phyloP scores from a whole-genome alignment of 2,888 invertebrate genomes.

The Tillus elongatus region DNA sequence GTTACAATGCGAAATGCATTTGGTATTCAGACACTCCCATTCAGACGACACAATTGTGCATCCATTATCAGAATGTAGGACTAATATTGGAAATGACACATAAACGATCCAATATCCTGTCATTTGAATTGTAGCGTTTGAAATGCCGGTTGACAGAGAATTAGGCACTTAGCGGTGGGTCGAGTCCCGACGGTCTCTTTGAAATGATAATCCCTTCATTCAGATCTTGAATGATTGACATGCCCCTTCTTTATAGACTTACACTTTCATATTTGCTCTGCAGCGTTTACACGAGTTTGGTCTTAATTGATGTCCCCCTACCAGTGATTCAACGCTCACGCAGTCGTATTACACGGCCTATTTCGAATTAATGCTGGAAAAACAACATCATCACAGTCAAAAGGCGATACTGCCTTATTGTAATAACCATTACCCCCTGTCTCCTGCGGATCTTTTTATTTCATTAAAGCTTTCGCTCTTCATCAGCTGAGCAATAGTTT shows the following conservation, averaged over 20 bases:
- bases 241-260: slow-evolving; percentile 29
- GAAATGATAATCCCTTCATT: slow-evolving; percentile 38
- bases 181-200: slow-evolving; percentile 32
- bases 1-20: slow-evolving; percentile 30
- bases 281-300: too few species aligned
- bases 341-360: too few species aligned
- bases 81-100: slow-evolving; percentile 36
- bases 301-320: too few species aligned
- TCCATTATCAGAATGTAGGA: slow-evolving; percentile 30
- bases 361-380: too few species aligned
- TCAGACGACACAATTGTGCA: slow-evolving; percentile 27
- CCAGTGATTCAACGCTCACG: too few species aligned
- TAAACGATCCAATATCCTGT: slow-evolving; percentile 36
- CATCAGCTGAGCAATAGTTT: too few species aligned
- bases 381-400: too few species aligned
- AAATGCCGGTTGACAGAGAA: slow-evolving; percentile 37
- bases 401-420: too few species aligned
- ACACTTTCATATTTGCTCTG: too few species aligned
- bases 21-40: slow-evolving; percentile 25
- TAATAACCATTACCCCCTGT: too few species aligned
- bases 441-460: too few species aligned
- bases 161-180: slow-evolving; percentile 39
- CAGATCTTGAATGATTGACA: slow-evolving; percentile 36
- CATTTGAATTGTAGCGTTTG: slow-evolving; percentile 30
- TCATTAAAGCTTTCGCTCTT: too few species aligned